phyloP scores from a whole-genome alignment of 2,797 vertebrate genomes.

The Pteropus rufus region DNA sequence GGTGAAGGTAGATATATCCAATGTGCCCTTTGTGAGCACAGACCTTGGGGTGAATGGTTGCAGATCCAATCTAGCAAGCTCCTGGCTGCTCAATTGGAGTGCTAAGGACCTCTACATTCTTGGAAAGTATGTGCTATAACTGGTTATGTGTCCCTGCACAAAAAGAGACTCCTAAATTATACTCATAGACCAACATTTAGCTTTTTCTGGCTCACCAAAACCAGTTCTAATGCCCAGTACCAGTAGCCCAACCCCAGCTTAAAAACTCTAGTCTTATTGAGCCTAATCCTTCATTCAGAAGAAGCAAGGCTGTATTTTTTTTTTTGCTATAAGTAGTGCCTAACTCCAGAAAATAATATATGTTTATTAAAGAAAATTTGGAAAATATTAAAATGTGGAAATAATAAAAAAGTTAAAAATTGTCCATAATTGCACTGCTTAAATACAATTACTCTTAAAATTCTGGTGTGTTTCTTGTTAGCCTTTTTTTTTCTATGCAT shows the following conservation, averaged over 20 bases:
- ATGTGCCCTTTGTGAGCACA: background rate
- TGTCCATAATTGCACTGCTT: constrained; percentile 51
- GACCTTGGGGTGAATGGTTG: background rate
- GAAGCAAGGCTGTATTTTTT: constrained; percentile 2
- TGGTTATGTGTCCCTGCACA: background rate
- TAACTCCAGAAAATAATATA: constrained; percentile 51
- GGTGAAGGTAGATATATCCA: background rate
- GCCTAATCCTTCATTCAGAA: constrained; percentile 13
- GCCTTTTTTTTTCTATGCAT: background rate
- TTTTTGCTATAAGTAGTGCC: background rate
- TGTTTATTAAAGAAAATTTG: constrained; percentile 61
- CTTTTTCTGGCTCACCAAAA: background rate
- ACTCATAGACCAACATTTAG: constrained; percentile 26
- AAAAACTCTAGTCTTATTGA: background rate
- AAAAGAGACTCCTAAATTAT: background rate
- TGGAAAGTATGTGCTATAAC: background rate
- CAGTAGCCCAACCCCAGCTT: background rate
- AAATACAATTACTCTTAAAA: constrained; percentile 56
- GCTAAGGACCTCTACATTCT: background rate
- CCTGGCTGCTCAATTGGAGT: background rate
- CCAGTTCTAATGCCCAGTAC: background rate
- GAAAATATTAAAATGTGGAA: constrained; percentile 66
- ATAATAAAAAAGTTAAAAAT: constrained; percentile 59
- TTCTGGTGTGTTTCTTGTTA: constrained; percentile 12
- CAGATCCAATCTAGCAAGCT: background rate